phyloP scores from a whole-genome alignment of 2,113 vertebrate genomes.

The Trachemys scripta region DNA sequence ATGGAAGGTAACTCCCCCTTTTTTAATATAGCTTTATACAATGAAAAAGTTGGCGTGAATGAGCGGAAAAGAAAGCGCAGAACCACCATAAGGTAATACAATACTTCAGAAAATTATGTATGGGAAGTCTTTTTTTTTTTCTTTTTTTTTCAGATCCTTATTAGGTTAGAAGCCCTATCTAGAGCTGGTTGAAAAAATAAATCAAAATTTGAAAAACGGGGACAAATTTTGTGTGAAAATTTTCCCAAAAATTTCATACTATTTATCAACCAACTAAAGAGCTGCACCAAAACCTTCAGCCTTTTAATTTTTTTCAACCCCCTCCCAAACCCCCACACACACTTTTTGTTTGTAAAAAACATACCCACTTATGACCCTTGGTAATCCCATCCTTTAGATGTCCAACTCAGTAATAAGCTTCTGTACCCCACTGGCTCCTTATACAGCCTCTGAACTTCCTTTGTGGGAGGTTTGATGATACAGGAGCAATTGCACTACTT shows the following conservation, averaged over 20 bases:
- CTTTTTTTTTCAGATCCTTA: neutral
- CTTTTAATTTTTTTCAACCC: neutral
- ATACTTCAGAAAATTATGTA: neutral
- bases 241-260: rapidly evolving
- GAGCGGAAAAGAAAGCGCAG: constrained; percentile 96
- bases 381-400: neutral
- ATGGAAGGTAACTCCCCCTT: neutral
- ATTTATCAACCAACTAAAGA: neutral
- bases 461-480: neutral
- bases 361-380: neutral
- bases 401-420: neutral
- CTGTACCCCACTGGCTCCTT: neutral
- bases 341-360: neutral
- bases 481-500: neutral
- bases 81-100: constrained; percentile 95
- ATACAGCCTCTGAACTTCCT: neutral
- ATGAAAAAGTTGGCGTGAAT: constrained; percentile 94
- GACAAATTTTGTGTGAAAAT: neutral
- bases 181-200: neutral
- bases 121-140: neutral
- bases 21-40: constrained; percentile 89
- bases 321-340: too few relatives aligned
- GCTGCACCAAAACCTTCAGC: neutral
- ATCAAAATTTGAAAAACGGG: neutral
- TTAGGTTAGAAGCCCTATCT: neutral